Evolutionary conservation across 37 sponge, comb jelly and placozoan genomes (phyloP), one percentile per base, ranked within the genome.

Genomic region (Ephydatia muelleri): DNA sequence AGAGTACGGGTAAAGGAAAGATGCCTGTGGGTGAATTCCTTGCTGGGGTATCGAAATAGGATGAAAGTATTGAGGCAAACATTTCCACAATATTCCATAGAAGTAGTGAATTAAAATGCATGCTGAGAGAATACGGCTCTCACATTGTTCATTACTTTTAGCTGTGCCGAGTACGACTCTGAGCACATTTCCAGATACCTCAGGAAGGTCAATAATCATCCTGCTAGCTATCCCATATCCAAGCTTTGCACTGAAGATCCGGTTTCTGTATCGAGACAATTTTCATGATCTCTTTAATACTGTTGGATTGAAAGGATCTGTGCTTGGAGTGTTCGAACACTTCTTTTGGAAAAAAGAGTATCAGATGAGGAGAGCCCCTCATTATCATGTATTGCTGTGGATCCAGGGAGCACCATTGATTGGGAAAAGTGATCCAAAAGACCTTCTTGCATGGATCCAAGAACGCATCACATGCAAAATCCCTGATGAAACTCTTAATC

Each of bases 221-320:
- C 70, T 28, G 67, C 14, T 26, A 72, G 67, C 32, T 77, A 83
- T 49, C 27, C 27, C 21, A 79, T 76, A 69, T 72, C 68, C 21
- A 85, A 79, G 72, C 83, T 91, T 13, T 91, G 92, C 85, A 69
- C 72, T 9, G 88, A 87, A 32, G 92, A 91, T 34, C 87, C 88
- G 3, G 35, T 91, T 0, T 87, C 88, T 22, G 88, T 83, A 9
- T 86, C 88, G 5, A 78, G 81, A 27, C 30, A 91, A 43, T 91
- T 91, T 67, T 75, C 75, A 16, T 40, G 35, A n/a, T 83, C 40
- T 76, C 67, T 82, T 91, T 57, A 32, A 72, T 25, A 68, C 36
- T 28, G 83, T 91, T 21, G 11, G 76, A 8, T 8, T 77, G 39
- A 90, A 85, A 65, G 86, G 87, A 12, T 38, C 68, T 32, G 49